Conservation (phyloP, 2,797 vertebrate species). For the Dendrocincla fuliginosa region DNA sequence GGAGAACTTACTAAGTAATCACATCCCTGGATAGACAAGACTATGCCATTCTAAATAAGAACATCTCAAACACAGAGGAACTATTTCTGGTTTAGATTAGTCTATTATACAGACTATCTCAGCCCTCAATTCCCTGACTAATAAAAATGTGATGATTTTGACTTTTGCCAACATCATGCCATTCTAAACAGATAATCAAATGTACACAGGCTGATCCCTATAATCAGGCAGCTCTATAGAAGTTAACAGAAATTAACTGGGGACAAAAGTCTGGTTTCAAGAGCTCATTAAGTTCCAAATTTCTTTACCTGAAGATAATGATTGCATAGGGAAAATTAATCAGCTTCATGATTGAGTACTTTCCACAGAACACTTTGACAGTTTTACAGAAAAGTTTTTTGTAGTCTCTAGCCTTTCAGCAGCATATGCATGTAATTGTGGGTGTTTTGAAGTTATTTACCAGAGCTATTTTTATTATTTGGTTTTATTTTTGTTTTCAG, state of each 20-base stretch:
- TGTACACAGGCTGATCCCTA: fast-evolving
- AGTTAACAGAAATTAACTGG: neutral
- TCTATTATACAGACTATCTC: neutral
- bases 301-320: neutral
- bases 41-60: neutral
- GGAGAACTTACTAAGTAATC: neutral
- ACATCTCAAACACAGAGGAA: neutral
- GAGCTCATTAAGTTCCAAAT: neutral
- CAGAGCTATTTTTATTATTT: neutral
- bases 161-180: neutral
- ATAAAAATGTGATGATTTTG: neutral
- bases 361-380: neutral
- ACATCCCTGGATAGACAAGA: neutral
- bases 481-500: neutral
- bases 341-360: neutral
- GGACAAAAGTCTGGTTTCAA: neutral
- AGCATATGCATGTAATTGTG: neutral
- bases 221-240: neutral
- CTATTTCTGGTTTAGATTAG: neutral
- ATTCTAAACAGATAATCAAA: neutral
- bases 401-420: neutral
- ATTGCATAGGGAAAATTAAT: neutral
- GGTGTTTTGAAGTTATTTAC: neutral
- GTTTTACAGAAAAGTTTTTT: neutral
- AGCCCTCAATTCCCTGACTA: neutral